Base-by-base conservation (phyloP, 1,140 invertebrate genomes). In the Solenopsis fugax region DNA sequence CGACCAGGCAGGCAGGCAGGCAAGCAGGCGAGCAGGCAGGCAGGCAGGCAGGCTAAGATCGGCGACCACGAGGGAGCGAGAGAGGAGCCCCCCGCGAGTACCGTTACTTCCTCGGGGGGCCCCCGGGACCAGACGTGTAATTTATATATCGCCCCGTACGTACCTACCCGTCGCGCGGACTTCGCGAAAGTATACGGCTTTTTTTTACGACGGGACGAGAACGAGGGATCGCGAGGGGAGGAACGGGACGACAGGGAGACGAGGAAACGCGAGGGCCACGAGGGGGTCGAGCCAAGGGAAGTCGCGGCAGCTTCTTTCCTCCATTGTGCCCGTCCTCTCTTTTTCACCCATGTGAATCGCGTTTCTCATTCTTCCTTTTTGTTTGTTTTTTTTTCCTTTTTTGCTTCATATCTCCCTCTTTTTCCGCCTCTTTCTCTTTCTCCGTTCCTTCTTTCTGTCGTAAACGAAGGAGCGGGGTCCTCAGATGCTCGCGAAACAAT, bases 111-210 rank as follows among this genome's bases (percentile, higher is more conserved):
- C 91, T 91, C 88, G 58, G 64, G 88, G 92, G 88, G 87, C 89
- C 87, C 80, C 87, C 73, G 87, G 77, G 92, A 89, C 91, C 90
- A 92, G 92, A 93, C 92, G 87, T 93, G 92, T 93, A 93, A 93
- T 93, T 93, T 93, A 93, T 93, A 93, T 93, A 93, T 93, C 92
- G 92, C 91, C 91, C 90, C 65, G 88, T 87, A 86, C 90, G 82
- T 86, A 84, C 77, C 69, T 85, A 64, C 72, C 52, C 88, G 65
- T 77, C 75, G 54, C 72, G 75, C 45, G 67, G 58, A 84, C 90
- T 89, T 52, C 24, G 84, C 82, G 73, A 91, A 91, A 90, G 81
- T 88, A 86, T 85, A 87, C 77, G 45, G 78, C 24, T 54, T 80
- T 91, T 89, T 69, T 88, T 91, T 89, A 91, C 80, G 87, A 89